A percentile compares a stretch with the other conserved stretches of the same genome.
Conservation (phyloP, 2,888 invertebrate species). For the Cephalotes varians region DNA sequence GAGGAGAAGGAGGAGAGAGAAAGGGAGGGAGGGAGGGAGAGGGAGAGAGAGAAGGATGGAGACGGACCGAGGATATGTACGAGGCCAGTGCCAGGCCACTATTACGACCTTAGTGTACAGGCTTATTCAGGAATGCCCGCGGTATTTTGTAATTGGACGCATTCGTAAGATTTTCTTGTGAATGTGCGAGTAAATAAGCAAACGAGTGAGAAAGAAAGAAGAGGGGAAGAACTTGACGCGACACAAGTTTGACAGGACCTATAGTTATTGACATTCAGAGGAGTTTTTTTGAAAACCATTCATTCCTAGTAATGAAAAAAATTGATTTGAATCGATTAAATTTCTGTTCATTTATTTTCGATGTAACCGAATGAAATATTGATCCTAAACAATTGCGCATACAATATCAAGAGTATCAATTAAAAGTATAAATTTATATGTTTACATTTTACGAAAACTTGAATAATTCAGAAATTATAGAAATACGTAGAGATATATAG, state of each 20-base stretch:
- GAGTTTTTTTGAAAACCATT: neutral
- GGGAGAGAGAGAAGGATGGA: slow-evolving; percentile 39
- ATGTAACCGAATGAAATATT: neutral
- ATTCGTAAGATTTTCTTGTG: slow-evolving; percentile 64
- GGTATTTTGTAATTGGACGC: slow-evolving; percentile 80
- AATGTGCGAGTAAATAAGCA: slow-evolving; percentile 31
- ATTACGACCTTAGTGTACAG: slow-evolving; percentile 57
- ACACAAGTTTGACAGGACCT: neutral
- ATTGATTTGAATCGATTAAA: neutral
- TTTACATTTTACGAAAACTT: neutral
- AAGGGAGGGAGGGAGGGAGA: slow-evolving; percentile 49
- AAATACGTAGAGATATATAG: no score
- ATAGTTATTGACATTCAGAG: neutral
- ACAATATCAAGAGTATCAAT: no score
- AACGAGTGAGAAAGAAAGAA: neutral
- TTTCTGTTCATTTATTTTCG: neutral
- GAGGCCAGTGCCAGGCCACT: slow-evolving; percentile 84
- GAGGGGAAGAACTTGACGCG: neutral
- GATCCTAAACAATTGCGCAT: neutral
- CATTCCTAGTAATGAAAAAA: neutral
- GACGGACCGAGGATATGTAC: slow-evolving; percentile 59
- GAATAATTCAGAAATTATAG: neutral
- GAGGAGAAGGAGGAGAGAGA: slow-evolving; percentile 32
- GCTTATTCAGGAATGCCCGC: slow-evolving; percentile 76
- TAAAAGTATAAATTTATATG: neutral